These are phyloP conservation scores for Agonopterix subpropinquella DNA, from an alignment of 2,888 invertebrate genomes.

Conservation along the genomic window DNA sequence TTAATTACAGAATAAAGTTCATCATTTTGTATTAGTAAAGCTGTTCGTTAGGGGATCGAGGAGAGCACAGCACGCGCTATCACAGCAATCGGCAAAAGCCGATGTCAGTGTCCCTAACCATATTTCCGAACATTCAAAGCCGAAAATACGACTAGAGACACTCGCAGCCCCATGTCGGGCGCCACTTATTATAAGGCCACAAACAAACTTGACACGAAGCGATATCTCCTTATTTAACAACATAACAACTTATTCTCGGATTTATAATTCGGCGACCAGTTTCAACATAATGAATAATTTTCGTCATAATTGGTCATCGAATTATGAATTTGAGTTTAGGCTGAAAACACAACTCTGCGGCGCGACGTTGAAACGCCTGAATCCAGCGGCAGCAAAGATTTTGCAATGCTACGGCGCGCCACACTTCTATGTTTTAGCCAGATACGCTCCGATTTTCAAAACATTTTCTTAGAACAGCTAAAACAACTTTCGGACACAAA, in stretches of 20 bases:
- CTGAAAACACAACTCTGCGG: no score
- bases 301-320: no score
- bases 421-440: constrained; percentile 2
- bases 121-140: constrained; percentile 11
- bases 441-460: constrained; percentile 45
- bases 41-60: constrained; percentile 40
- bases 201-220: constrained; percentile 67
- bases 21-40: constrained; percentile 33
- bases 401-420: no score
- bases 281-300: no score
- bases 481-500: constrained; percentile 52
- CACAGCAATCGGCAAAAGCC: constrained; percentile 62
- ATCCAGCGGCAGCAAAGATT: no score
- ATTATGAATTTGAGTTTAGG: constrained; percentile 11
- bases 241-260: constrained; percentile 21
- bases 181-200: constrained; percentile 70
- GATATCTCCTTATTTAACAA: constrained; percentile 40
- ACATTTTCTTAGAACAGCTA: constrained; percentile 31
- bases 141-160: constrained; percentile 32
- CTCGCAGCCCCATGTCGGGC: constrained; percentile 49
- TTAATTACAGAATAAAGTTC: constrained; percentile 25
- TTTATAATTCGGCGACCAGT: no score
- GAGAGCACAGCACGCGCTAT: constrained; percentile 70
- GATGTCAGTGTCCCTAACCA: constrained; percentile 32
- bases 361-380: no score